phyloP scores from a whole-genome alignment of 2,888 invertebrate genomes.

The Epistrophe grossulariae region DNA sequence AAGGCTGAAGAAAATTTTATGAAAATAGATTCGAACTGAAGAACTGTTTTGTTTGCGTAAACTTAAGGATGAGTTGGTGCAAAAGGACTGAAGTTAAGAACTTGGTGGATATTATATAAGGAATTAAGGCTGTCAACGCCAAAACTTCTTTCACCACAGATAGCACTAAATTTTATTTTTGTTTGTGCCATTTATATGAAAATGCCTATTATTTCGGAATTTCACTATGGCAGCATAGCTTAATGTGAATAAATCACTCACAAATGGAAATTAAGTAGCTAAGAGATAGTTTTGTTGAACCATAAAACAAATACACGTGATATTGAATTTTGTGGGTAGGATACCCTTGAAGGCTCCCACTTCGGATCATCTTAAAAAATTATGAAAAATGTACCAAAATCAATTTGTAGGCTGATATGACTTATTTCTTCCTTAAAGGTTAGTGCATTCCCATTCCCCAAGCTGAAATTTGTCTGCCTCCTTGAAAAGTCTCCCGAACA shows the following conservation, averaged over 20 bases:
- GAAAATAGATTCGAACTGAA: constrained; percentile 63
- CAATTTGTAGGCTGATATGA: too few relatives aligned
- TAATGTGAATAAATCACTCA: constrained; percentile 24
- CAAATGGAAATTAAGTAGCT: constrained; percentile 1
- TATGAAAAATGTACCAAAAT: too few relatives aligned
- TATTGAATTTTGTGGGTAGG: too few relatives aligned
- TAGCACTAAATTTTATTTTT: background rate
- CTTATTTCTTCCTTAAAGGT: too few relatives aligned
- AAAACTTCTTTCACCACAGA: background rate
- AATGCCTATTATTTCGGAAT: constrained; percentile 2
- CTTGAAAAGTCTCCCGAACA: too few relatives aligned
- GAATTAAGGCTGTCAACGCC: constrained; percentile 60
- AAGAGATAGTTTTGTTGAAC: too few relatives aligned
- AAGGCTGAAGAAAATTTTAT: constrained; percentile 44
- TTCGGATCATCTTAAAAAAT: too few relatives aligned
- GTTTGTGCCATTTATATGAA: background rate
- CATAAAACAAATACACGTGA: too few relatives aligned
- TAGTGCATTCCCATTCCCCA: too few relatives aligned
- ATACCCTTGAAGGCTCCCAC: too few relatives aligned
- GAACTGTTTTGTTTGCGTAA: constrained; percentile 49
- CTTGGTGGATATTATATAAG: constrained; percentile 59
- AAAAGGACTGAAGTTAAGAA: constrained; percentile 38
- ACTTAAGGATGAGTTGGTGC: background rate
- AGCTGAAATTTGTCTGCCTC: too few relatives aligned
- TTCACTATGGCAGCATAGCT: constrained; percentile 38